phyloP scores from a whole-genome alignment of 1,140 invertebrate genomes.

The Trichomalopsis sarcophagae region DNA sequence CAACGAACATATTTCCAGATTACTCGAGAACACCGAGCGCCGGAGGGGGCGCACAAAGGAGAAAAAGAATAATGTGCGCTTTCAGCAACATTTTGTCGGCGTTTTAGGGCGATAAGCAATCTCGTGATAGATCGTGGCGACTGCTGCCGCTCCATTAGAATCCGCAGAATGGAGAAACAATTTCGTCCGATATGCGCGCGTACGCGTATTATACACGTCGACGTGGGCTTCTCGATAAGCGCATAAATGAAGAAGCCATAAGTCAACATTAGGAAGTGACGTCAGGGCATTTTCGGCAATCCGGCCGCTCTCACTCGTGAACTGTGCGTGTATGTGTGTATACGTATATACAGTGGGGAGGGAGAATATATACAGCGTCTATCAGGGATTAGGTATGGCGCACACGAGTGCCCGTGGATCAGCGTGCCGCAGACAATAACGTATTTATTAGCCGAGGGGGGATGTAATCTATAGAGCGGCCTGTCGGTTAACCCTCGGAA shows the following conservation, averaged over 20 bases:
- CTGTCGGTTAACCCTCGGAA: constrained; percentile 65
- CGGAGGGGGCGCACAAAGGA: neutral
- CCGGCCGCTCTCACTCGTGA: neutral
- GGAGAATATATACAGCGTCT: neutral
- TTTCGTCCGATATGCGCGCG: neutral
- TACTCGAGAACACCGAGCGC: neutral
- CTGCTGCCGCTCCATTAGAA: neutral
- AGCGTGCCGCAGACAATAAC: constrained; percentile 61
- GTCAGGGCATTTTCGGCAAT: constrained; percentile 15
- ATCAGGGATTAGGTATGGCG: constrained; percentile 1
- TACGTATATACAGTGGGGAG: no score
- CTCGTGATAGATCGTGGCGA: neutral
- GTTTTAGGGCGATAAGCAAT: neutral
- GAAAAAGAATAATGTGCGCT: neutral
- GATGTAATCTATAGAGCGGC: constrained; percentile 62
- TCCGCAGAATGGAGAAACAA: constrained; percentile 5
- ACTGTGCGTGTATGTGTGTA: no score
- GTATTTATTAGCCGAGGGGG: constrained; percentile 63
- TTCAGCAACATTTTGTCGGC: neutral
- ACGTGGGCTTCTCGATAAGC: neutral
- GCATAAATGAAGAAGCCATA: neutral
- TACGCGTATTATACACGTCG: no score
- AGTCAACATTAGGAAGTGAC: constrained; percentile 43
- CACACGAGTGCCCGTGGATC: constrained; percentile 22
- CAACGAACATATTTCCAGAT: neutral